These are phyloP conservation scores for Allolobophora icterica DNA, from an alignment of 2,888 invertebrate species.

Conservation along the genomic window DNA sequence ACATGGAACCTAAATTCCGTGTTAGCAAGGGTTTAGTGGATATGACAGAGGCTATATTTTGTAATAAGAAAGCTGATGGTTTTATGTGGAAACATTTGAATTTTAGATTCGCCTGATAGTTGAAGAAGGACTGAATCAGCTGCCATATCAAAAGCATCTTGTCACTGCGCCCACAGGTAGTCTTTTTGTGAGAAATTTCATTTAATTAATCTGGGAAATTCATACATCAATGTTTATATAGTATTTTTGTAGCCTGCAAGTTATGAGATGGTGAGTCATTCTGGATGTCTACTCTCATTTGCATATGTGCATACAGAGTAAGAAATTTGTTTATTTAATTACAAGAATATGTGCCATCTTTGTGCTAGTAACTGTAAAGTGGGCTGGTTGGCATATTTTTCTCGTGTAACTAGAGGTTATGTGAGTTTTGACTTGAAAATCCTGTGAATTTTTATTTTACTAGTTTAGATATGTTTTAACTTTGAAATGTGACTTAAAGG, in stretches of 20 bases:
- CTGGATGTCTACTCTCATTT: background rate
- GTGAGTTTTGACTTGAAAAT: too few relatives aligned
- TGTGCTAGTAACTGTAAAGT: background rate
- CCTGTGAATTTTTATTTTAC: too few relatives aligned
- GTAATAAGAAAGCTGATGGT: background rate
- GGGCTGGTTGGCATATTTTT: background rate
- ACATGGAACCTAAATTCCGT: too few relatives aligned
- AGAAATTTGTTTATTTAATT: background rate
- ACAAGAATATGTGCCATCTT: background rate
- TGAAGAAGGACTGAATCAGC: slow-evolving; percentile 94
- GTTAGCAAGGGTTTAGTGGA: too few relatives aligned
- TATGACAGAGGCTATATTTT: background rate
- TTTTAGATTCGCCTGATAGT: slow-evolving; percentile 87
- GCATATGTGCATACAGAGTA: background rate
- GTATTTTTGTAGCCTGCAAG: background rate
- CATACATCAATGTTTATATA: background rate
- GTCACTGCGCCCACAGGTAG: slow-evolving; percentile 86
- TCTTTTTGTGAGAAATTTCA: background rate
- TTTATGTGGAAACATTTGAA: background rate
- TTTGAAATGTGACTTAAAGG: too few relatives aligned
- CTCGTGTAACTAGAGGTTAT: background rate
- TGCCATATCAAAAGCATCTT: slow-evolving; percentile 88
- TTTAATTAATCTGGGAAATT: background rate
- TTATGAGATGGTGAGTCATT: background rate
- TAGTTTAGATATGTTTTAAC: too few relatives aligned